These are phyloP conservation scores for Crypturellus tataupa DNA, from an alignment of 2,797 vertebrate genomes.

Conservation along the genomic window DNA sequence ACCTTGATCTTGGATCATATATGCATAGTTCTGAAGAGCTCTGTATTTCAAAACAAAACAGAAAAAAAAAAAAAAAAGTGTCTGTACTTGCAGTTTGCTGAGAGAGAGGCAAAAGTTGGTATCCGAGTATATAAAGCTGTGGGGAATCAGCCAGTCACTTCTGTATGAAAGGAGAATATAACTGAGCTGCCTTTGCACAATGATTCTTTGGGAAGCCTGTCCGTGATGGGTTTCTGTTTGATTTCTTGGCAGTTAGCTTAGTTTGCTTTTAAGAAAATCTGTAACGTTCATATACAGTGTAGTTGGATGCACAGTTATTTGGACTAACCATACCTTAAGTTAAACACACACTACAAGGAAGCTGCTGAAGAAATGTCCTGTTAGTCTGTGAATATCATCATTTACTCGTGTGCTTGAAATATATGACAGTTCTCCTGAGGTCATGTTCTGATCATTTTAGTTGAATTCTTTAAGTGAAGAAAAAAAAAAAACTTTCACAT, in stretches of 20 bases:
- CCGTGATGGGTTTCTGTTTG: neutral
- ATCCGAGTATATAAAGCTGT: neutral
- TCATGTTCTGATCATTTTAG: neutral
- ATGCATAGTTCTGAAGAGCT: neutral
- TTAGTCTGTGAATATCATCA: neutral
- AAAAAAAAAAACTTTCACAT: neutral
- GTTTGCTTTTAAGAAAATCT: neutral
- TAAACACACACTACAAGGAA: neutral
- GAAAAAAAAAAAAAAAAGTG: neutral
- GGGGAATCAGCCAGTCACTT: neutral
- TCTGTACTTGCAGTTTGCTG: neutral
- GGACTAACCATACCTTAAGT: neutral
- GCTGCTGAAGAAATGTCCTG: neutral
- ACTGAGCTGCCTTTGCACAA: neutral
- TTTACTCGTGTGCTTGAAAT: neutral
- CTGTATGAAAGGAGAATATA: neutral
- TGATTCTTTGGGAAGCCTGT: neutral
- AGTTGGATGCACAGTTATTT: neutral
- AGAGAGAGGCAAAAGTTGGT: neutral
- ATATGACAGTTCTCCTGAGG: fast-evolving
- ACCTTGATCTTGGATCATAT: neutral
- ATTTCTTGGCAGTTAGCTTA: neutral
- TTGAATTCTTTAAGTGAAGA: neutral
- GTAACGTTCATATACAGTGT: neutral
- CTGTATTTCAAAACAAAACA: slow-evolving; percentile 17